These are phyloP conservation scores for Lasioglossum baleicum DNA, from an alignment of 1,140 invertebrate genomes.

Conservation along the genomic window DNA sequence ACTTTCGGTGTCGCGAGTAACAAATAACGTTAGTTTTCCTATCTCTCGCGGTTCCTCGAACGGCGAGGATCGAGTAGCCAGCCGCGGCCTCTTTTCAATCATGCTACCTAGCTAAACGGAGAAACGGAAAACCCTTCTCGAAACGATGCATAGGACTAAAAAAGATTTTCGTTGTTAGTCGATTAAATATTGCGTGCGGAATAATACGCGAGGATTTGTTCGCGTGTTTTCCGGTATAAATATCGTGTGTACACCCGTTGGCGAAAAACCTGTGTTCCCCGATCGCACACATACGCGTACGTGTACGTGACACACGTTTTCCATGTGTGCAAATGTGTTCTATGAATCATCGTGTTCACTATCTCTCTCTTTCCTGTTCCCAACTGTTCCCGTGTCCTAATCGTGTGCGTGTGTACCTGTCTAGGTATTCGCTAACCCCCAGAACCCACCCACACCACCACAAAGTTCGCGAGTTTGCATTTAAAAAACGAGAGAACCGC, in stretches of 20 bases:
- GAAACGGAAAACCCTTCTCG: slow-evolving; percentile 16
- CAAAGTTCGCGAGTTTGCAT: too few relatives aligned
- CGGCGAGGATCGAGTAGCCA: slow-evolving; percentile 31
- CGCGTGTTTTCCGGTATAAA: slow-evolving; percentile 2
- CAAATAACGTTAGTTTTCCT: slow-evolving; percentile 72
- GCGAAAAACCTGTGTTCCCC: background rate
- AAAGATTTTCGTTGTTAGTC: slow-evolving; percentile 72
- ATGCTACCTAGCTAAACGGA: background rate
- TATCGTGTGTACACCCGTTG: background rate
- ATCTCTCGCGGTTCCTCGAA: slow-evolving; percentile 73
- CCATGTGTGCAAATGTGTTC: background rate
- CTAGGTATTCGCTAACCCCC: too few relatives aligned
- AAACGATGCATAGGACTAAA: slow-evolving; percentile 64
- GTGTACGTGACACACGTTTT: background rate
- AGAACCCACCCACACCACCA: too few relatives aligned
- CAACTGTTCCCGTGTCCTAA: too few relatives aligned
- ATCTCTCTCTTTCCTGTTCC: background rate
- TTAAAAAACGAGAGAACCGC: too few relatives aligned
- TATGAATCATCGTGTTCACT: background rate
- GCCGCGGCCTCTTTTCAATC: background rate
- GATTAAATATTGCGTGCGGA: slow-evolving; percentile 56
- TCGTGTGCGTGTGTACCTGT: too few relatives aligned
- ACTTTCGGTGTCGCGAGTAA: slow-evolving; percentile 74
- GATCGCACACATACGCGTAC: background rate
- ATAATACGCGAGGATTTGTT: background rate